Evolutionary conservation across 1,140 invertebrate genomes (phyloP).

Genomic region (Euura saliciscinereae): DNA sequence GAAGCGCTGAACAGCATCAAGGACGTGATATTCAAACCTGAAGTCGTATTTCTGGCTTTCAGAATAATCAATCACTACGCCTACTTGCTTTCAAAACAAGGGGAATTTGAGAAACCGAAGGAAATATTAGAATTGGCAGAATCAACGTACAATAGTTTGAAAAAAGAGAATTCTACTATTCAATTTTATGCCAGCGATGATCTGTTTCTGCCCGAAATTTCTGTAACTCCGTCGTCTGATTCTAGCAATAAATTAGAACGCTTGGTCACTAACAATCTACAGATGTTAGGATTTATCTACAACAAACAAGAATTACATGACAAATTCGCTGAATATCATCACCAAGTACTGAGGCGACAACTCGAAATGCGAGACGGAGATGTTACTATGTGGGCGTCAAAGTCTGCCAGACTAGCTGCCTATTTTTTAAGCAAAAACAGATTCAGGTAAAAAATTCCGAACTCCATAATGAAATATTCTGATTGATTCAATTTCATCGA

Average conservation of each 20-base stretch:
- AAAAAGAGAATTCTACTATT: slow-evolving; percentile 14
- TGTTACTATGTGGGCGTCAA: slow-evolving; percentile 67
- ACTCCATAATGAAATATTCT: neutral
- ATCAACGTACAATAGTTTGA: slow-evolving; percentile 25
- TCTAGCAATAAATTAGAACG: slow-evolving; percentile 51
- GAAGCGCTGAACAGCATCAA: slow-evolving; percentile 17
- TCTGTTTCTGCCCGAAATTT: slow-evolving; percentile 23
- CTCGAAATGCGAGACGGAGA: slow-evolving; percentile 65
- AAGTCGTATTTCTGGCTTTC: slow-evolving; percentile 31
- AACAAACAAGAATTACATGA: slow-evolving; percentile 56
- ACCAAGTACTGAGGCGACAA: slow-evolving; percentile 66
- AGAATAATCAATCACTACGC: slow-evolving; percentile 35
- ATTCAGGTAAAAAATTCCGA: slow-evolving; percentile 34
- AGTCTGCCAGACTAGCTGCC: slow-evolving; percentile 67
- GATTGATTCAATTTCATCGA: neutral
- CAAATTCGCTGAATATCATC: slow-evolving; percentile 65
- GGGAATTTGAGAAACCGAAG: slow-evolving; percentile 21
- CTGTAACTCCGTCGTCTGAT: slow-evolving; percentile 23
- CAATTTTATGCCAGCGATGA: slow-evolving; percentile 31
- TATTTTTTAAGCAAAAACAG: slow-evolving; percentile 56
- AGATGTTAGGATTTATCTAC: slow-evolving; percentile 59
- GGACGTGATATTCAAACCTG: slow-evolving; percentile 17
- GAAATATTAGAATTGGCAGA: slow-evolving; percentile 29
- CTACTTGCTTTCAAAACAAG: slow-evolving; percentile 28
- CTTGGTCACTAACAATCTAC: slow-evolving; percentile 58